A percentile compares a stretch with the other conserved stretches of the same genome.
phyloP scores from a whole-genome alignment of 2,888 invertebrate species.

The Conistra vaccinii region DNA sequence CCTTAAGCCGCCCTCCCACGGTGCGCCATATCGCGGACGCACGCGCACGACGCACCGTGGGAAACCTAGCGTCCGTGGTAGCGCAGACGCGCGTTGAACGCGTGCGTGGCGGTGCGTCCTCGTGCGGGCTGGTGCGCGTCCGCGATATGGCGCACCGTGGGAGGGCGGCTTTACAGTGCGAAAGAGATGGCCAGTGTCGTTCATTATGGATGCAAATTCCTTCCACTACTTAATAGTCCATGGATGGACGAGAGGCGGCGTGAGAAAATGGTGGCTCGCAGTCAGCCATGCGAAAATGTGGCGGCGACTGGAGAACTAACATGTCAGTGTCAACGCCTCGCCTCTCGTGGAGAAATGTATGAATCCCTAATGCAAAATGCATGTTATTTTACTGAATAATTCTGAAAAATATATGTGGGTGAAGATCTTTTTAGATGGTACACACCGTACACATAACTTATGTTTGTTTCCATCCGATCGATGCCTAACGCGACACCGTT shows the following conservation, averaged over 20 bases:
- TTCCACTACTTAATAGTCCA: conserved; percentile 82
- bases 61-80: too few species aligned
- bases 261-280: conserved; percentile 80
- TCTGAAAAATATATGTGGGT: conserved; percentile 40
- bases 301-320: conserved; percentile 41
- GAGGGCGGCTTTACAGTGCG: conserved; percentile 61
- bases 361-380: conserved; percentile 60
- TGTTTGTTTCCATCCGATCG: conserved; percentile 34
- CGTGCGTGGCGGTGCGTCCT: too few species aligned
- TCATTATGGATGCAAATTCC: conserved; percentile 84
- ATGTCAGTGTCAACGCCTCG: conserved; percentile 55
- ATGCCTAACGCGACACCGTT: background rate
- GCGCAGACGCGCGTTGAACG: too few species aligned
- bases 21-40: too few species aligned
- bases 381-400: conserved; percentile 55
- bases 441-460: background rate
- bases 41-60: too few species aligned
- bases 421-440: conserved; percentile 22
- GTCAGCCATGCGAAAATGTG: conserved; percentile 70
- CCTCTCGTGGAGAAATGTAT: conserved; percentile 48
- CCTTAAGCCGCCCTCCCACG: too few species aligned
- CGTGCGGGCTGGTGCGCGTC: too few species aligned
- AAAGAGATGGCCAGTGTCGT: conserved; percentile 68
- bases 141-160: too few species aligned
- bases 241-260: conserved; percentile 75